These are phyloP conservation scores for Aleiodes leptofemur DNA, from an alignment of 2,888 invertebrate species.

Conservation along the genomic window DNA sequence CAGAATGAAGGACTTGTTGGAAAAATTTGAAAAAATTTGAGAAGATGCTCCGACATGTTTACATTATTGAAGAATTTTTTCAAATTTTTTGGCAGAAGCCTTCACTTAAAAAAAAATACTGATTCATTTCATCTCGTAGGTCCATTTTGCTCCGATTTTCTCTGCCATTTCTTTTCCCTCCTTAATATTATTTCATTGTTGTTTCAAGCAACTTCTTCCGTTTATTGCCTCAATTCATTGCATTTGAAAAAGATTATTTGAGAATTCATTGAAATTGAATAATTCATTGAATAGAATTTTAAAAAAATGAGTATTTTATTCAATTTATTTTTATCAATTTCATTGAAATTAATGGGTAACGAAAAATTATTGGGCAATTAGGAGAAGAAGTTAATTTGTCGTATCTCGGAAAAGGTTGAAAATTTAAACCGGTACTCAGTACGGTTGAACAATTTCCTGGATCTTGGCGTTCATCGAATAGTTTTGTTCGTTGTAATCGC, in stretches of 20 bases:
- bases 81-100: too few relatives aligned
- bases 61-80: too few relatives aligned
- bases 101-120: too few relatives aligned
- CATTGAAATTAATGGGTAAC: not conserved
- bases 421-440: slow-evolving; percentile 38
- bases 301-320: too few relatives aligned
- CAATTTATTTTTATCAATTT: not conserved
- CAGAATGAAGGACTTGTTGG: too few relatives aligned
- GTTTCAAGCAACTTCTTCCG: not conserved
- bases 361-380: slow-evolving; percentile 26
- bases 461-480: slow-evolving; percentile 39
- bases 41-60: too few relatives aligned
- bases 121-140: too few relatives aligned
- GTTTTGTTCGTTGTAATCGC: slow-evolving; percentile 32
- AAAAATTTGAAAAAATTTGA: too few relatives aligned
- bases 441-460: slow-evolving; percentile 35
- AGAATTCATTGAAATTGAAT: too few relatives aligned
- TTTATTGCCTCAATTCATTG: slow-evolving; percentile 14
- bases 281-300: too few relatives aligned
- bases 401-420: slow-evolving; percentile 30
- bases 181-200: slow-evolving; percentile 45
- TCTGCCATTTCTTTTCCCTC: slow-evolving; percentile 24
- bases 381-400: slow-evolving; percentile 35
- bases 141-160: not conserved
- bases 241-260: too few relatives aligned